Evolutionary conservation across 2,888 invertebrate genomes (phyloP).

Genomic region (Spodoptera picta): DNA sequence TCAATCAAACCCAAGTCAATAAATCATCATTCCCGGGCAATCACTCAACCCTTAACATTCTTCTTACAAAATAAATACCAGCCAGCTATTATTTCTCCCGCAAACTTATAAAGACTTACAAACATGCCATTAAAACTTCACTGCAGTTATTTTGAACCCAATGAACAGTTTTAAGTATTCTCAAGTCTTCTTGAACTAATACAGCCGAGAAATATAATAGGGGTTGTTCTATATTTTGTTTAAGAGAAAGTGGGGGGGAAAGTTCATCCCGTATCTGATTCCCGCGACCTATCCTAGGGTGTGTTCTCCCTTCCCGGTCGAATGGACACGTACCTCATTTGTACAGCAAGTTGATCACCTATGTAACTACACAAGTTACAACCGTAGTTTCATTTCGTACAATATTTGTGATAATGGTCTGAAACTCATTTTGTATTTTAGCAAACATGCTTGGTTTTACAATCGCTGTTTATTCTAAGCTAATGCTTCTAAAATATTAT

Average conservation of each 20-base stretch:
- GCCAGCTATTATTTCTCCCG: conserved; percentile 13
- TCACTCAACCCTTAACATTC: conserved; percentile 17
- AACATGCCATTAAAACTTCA: conserved; percentile 34
- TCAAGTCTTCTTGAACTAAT: conserved; percentile 36
- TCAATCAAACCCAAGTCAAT: conserved; percentile 18
- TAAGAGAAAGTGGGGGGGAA: conserved; percentile 9
- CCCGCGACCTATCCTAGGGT: conserved; percentile 3
- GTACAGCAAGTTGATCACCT: conserved; percentile 39
- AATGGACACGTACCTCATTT: conserved; percentile 49
- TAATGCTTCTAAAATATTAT: too few relatives aligned
- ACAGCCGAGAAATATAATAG: conserved; percentile 15
- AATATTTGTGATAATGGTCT: neutral
- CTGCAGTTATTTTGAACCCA: conserved; percentile 28
- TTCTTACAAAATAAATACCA: conserved; percentile 16
- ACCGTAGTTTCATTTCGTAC: conserved; percentile 24
- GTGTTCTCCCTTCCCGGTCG: conserved; percentile 25
- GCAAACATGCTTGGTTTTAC: too few relatives aligned
- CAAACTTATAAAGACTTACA: conserved; percentile 27
- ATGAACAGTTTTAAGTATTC: conserved; percentile 21
- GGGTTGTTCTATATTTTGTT: conserved; percentile 32
- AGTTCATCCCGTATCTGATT: conserved; percentile 11
- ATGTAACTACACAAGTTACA: conserved; percentile 1
- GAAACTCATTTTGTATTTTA: too few relatives aligned
- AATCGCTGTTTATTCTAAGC: too few relatives aligned
- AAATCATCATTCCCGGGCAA: conserved; percentile 6